Percentiles rank a stretch among this genome's conserved stretches.
Conservation (phyloP, 2,113 vertebrate genomes). For the Talpa occidentalis region DNA sequence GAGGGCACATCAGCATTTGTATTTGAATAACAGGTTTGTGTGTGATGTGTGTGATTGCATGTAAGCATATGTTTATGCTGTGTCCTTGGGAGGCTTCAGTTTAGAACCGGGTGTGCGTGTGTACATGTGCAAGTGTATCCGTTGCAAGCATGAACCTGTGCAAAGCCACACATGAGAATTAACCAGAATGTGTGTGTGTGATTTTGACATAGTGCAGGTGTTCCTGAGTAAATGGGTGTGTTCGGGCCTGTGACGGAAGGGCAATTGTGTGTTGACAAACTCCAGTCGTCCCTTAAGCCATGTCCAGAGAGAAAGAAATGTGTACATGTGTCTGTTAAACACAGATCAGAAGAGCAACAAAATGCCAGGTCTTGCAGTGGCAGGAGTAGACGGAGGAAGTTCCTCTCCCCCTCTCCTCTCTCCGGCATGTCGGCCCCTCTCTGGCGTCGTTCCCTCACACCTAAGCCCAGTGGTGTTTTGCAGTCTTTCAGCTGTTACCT, state of each 20-base stretch:
- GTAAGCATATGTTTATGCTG: not conserved
- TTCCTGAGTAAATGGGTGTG: not conserved
- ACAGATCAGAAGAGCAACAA: constrained; percentile 51
- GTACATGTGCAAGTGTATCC: not conserved
- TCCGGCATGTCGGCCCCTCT: constrained; percentile 79
- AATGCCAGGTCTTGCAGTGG: constrained; percentile 63
- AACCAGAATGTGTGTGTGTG: not conserved
- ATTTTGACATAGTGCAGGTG: not conserved
- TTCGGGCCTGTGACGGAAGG: not conserved
- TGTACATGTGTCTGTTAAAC: constrained; percentile 58
- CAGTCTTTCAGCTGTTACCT: constrained; percentile 88
- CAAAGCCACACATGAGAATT: not conserved
- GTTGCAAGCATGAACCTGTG: not conserved
- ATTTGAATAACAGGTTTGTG: not conserved
- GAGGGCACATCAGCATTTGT: not conserved
- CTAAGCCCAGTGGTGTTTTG: constrained; percentile 86
- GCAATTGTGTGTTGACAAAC: constrained; percentile 37
- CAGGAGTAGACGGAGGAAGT: constrained; percentile 49
- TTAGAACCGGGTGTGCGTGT: not conserved
- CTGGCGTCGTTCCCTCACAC: constrained; percentile 86
- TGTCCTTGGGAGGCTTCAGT: not conserved
- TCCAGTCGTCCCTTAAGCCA: constrained; percentile 35
- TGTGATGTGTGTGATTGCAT: not conserved
- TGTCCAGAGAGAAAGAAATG: constrained; percentile 48
- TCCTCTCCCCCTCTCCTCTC: constrained; percentile 31